These are phyloP conservation scores for Stichodactyla helianthus DNA, from an alignment of 64 coral and sea anemone species.

Conservation along the genomic window DNA sequence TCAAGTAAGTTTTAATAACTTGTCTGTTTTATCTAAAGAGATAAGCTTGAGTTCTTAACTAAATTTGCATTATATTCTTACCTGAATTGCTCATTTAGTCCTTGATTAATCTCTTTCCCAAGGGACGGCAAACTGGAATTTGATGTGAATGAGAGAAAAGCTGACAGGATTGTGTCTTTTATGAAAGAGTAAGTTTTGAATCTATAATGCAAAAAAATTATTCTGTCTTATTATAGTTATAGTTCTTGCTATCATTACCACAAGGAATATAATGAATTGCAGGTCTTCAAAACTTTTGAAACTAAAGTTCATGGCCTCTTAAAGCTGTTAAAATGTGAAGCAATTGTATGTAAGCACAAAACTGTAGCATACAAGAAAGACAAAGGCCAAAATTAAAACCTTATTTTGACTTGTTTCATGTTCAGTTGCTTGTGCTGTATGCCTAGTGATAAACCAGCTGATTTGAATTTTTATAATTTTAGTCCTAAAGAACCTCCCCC, in stretches of 20 bases:
- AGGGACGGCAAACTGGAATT: constrained; percentile 96
- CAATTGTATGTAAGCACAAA: no score
- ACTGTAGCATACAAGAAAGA: no score
- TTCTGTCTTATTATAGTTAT: background rate
- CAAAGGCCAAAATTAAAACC: no score
- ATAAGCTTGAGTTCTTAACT: background rate
- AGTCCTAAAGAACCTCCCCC: constrained; percentile 97
- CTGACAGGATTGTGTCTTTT: constrained; percentile 84
- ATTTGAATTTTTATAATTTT: background rate
- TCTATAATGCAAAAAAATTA: background rate
- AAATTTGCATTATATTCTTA: background rate
- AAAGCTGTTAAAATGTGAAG: no score
- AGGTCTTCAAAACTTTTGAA: no score
- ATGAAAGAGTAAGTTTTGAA: constrained; percentile 92
- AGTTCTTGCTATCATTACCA: no score
- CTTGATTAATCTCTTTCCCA: background rate
- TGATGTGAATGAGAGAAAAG: constrained; percentile 94
- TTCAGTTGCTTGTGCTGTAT: no score
- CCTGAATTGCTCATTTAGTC: background rate
- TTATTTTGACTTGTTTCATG: no score
- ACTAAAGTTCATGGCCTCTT: no score
- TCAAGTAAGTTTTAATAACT: constrained; percentile 67
- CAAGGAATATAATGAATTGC: no score
- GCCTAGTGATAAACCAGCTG: no score
- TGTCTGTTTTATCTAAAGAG: no score